A percentile compares a stretch with the other conserved stretches of the same genome.
Conservation (phyloP, 2,888 invertebrate species). For the Dolichomitus sp. region DNA sequence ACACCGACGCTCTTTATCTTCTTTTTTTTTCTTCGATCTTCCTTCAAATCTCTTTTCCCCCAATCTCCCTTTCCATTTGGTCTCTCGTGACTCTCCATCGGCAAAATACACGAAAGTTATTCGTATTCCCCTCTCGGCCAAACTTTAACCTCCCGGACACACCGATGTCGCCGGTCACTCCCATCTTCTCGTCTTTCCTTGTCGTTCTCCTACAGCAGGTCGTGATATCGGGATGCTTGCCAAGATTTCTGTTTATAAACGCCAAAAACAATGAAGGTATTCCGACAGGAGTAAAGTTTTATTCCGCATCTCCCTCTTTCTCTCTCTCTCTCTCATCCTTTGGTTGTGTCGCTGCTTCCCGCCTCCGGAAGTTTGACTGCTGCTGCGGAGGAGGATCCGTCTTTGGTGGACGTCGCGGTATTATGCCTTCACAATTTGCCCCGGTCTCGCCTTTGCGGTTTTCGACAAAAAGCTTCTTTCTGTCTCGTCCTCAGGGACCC, state of each 20-base stretch:
- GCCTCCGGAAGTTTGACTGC: slow-evolving; percentile 65
- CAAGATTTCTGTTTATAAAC: slow-evolving; percentile 81
- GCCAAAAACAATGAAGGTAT: slow-evolving; percentile 78
- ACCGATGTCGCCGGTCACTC: slow-evolving; percentile 39
- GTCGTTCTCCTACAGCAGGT: slow-evolving; percentile 16
- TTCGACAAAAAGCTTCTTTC: slow-evolving; percentile 57
- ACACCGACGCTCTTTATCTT: background rate
- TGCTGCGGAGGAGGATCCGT: slow-evolving; percentile 43
- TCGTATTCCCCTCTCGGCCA: slow-evolving; percentile 27
- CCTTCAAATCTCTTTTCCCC: slow-evolving; percentile 28
- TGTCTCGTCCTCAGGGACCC: slow-evolving; percentile 14
- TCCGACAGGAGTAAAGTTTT: slow-evolving; percentile 73
- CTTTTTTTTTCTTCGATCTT: slow-evolving; percentile 4
- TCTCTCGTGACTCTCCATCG: slow-evolving; percentile 37
- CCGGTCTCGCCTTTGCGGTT: slow-evolving; percentile 36
- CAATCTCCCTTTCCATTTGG: slow-evolving; percentile 10
- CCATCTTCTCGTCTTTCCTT: background rate
- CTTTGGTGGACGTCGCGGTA: slow-evolving; percentile 29
- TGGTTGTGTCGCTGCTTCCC: background rate
- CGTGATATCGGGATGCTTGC: slow-evolving; percentile 72
- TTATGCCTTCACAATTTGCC: slow-evolving; percentile 69
- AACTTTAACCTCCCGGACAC: slow-evolving; percentile 50
- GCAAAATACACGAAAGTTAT: slow-evolving; percentile 59
- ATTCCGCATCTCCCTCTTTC: slow-evolving; percentile 20
- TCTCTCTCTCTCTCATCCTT: slow-evolving; percentile 4